Conservation (phyloP, 2,888 invertebrate species). For the Aphidoletes aphidimyza region DNA sequence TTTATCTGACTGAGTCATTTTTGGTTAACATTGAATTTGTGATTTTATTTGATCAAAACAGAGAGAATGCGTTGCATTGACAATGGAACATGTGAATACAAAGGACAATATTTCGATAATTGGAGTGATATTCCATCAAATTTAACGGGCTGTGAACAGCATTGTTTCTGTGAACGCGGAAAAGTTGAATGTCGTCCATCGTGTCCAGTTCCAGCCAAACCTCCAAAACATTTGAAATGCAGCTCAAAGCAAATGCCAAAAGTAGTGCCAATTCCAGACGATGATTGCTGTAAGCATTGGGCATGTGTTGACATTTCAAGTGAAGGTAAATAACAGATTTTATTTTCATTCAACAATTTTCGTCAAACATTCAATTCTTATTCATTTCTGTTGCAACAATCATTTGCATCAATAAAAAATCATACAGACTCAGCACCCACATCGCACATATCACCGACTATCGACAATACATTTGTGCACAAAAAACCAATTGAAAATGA, state of each 20-base stretch:
- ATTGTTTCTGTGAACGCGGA: conserved; percentile 89
- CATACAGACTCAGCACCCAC: not conserved
- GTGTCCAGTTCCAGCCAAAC: conserved; percentile 80
- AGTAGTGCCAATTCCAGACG: conserved; percentile 75
- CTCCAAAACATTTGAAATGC: conserved; percentile 80
- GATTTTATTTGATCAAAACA: not conserved
- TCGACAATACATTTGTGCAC: not conserved
- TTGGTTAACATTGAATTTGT: conserved; percentile 62
- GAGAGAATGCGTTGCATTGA: conserved; percentile 54
- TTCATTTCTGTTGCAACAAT: no score
- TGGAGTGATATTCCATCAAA: conserved; percentile 85
- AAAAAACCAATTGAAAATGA: conserved; percentile 46
- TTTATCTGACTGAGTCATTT: no score
- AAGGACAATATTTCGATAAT: conserved; percentile 73
- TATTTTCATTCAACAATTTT: no score
- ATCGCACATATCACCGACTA: not conserved
- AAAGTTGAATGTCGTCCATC: conserved; percentile 85
- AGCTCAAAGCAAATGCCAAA: conserved; percentile 74
- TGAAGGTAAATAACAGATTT: not conserved
- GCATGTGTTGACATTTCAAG: conserved; percentile 67
- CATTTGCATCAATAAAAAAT: conserved; percentile 57
- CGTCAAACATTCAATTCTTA: no score
- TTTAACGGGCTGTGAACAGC: conserved; percentile 81
- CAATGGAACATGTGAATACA: conserved; percentile 80
- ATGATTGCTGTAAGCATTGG: conserved; percentile 89